These are phyloP conservation scores for Ceryle rudis DNA, from an alignment of 2,797 vertebrate species.

Conservation along the genomic window DNA sequence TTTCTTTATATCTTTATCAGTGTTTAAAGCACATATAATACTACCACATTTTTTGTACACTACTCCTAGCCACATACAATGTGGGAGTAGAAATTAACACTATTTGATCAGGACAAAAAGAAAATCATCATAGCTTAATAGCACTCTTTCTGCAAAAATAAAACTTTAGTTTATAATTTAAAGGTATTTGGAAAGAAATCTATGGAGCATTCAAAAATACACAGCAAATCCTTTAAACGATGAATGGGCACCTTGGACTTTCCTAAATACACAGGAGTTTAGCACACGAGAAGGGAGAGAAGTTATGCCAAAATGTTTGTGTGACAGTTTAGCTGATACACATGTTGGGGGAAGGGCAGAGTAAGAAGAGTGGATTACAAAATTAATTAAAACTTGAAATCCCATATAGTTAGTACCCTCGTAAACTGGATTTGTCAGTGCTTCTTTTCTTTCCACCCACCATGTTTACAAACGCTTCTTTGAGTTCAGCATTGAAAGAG, in stretches of 20 bases:
- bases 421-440: not conserved
- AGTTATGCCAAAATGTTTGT: not conserved
- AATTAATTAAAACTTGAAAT: not conserved
- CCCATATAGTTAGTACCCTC: not conserved
- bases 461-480: not conserved
- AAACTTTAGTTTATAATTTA: slow-evolving; percentile 34
- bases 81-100: slow-evolving; percentile 47
- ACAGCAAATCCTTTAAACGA: not conserved
- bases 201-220: not conserved
- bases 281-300: not conserved
- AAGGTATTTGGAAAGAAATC: not conserved
- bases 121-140: slow-evolving; percentile 2
- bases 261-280: not conserved
- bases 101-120: not conserved
- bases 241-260: not conserved
- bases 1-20: slow-evolving; percentile 21
- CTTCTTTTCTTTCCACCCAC: not conserved
- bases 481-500: not conserved
- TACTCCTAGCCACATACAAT: not conserved
- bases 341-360: not conserved
- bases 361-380: not conserved
- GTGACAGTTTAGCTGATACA: not conserved
- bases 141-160: slow-evolving; percentile 26
- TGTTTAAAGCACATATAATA: slow-evolving; percentile 36
- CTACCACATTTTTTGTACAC: not conserved